These are phyloP conservation scores for Protosalanx chinensis DNA, from an alignment of 2,797 vertebrate species.

Conservation along the genomic window DNA sequence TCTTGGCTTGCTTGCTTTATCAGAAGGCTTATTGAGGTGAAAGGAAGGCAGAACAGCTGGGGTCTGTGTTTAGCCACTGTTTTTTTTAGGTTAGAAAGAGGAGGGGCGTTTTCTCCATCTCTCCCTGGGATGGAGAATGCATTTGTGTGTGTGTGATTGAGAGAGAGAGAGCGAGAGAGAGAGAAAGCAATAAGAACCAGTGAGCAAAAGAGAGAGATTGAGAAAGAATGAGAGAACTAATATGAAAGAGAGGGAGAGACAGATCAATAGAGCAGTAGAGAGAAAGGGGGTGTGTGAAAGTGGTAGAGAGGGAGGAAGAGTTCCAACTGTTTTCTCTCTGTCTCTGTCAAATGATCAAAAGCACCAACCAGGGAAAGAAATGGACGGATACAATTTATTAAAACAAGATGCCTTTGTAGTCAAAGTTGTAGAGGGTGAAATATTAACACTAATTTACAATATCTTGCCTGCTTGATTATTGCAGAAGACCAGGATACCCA, in stretches of 20 bases:
- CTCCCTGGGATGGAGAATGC: conserved; percentile 14
- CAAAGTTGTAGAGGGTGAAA: conserved; percentile 1
- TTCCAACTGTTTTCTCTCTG: too few relatives aligned
- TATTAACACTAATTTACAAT: not conserved
- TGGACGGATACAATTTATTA: too few relatives aligned
- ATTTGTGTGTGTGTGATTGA: not conserved
- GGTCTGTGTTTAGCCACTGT: too few relatives aligned
- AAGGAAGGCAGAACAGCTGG: too few relatives aligned
- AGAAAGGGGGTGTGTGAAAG: too few relatives aligned
- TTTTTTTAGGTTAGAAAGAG: not conserved
- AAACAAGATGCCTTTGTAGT: not conserved
- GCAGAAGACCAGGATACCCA: conserved; percentile 1
- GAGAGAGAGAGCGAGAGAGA: not conserved
- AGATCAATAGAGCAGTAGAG: not conserved
- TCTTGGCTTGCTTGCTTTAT: too few relatives aligned
- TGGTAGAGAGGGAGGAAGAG: too few relatives aligned
- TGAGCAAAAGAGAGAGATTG: not conserved
- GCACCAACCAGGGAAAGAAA: too few relatives aligned
- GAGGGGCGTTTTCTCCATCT: not conserved
- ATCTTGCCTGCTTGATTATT: not conserved
- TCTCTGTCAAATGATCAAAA: too few relatives aligned
- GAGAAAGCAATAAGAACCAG: not conserved
- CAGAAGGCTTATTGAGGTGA: too few relatives aligned
- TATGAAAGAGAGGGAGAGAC: not conserved
- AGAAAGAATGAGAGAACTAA: not conserved